Base-by-base conservation (phyloP, 2,113 vertebrate genomes). In the Corythornis madagascariensis region DNA sequence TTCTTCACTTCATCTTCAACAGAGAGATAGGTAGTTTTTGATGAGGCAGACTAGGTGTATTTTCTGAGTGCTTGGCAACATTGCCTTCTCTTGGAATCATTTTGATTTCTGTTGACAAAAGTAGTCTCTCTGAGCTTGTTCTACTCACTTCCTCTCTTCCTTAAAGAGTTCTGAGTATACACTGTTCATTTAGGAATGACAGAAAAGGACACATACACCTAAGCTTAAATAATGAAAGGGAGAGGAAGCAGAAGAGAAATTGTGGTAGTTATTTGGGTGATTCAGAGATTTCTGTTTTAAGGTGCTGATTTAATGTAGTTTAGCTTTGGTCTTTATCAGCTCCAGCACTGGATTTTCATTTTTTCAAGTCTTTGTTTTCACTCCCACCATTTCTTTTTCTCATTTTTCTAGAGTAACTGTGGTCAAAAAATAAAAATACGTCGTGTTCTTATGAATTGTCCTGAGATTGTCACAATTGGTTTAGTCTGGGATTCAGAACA, bases 361-460 rank as follows among this genome's bases (percentile, higher is more conserved):
- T 45, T 82, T 57, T 59, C 53, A 29, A 8, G 52, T 20, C 3
- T 80, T 52, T 50, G 1, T 45, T 81, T 94, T 72, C 18, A 10
- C 11, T 86, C 8, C 20, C 12, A 19, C 85, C 8, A 3, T 1
- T 1, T 16, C 43, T 74, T 63, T 85, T 83, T n/a, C 88, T 61
- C 47, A 35, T 86, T 96, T 45, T 77, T 93, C 16, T 88, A 99
- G 99, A 99, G 98, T 95, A 99, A 99, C 82, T 99, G 99, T 97
- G 99, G 99, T 53, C 99, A 99, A 95, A 99, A 97, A 96, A 99
- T 99, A 88, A 98, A 98, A 97, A 99, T 99, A 63, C 98, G 99
- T n/a, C 98, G 98, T 38, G 99, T 99, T 93, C 98, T 99, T 69
- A 99, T 99, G 99, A 99, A 99, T 94, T 99, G 98, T 73, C 99